These are phyloP conservation scores for Berghia stephanieae DNA, from an alignment of 1,140 invertebrate species.

Conservation along the genomic window DNA sequence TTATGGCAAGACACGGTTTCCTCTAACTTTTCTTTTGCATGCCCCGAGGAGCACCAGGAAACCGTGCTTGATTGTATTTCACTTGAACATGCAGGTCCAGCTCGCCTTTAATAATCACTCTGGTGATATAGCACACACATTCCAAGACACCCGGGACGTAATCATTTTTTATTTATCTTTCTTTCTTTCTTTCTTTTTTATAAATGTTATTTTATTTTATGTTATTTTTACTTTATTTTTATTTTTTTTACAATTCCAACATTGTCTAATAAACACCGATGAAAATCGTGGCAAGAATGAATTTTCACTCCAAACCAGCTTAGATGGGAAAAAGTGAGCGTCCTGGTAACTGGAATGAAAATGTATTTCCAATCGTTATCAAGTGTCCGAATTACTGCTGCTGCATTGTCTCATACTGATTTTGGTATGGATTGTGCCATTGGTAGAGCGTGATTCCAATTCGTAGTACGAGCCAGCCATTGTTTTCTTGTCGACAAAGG, in stretches of 20 bases:
- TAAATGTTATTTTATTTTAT: not conserved
- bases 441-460: conserved; percentile 35
- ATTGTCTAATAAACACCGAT: not conserved
- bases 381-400: conserved; percentile 35
- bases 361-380: conserved; percentile 22
- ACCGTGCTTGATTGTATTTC: not conserved
- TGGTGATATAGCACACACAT: not conserved
- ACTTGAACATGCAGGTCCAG: not conserved
- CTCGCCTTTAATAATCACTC: not conserved
- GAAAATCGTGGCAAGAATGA: not conserved
- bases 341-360: not conserved
- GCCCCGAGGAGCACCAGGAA: not conserved
- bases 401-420: conserved; percentile 35
- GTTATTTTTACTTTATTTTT: not conserved
- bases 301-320: too few species aligned
- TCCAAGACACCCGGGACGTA: not conserved
- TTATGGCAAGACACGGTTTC: too few species aligned
- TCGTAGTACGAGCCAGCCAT: conserved; percentile 36
- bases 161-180: not conserved
- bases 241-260: not conserved
- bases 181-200: not conserved
- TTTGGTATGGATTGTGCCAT: conserved; percentile 40
- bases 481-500: conserved; percentile 9
- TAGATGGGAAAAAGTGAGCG: not conserved
- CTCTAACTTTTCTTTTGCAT: too few species aligned